Base-by-base conservation (phyloP, 1,140 invertebrate genomes). In the Spodoptera frugiperda region DNA sequence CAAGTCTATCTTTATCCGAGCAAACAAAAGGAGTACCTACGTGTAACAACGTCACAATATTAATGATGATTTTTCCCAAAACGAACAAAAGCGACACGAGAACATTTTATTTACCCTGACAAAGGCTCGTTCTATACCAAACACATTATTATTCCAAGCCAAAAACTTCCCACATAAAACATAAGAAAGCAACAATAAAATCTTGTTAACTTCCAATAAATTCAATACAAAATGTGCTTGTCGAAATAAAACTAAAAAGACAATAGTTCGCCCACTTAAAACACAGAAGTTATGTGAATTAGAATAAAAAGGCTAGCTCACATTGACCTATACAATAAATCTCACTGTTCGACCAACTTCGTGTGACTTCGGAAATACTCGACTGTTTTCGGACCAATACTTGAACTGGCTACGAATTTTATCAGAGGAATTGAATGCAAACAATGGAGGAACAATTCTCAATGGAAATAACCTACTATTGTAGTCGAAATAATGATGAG, bases 251-350 rank as follows among this genome's bases (percentile, higher is more conserved):
- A 54, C 21, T 30, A 54, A 70, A 53, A 59, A 59, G 54, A 74
- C 71, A 59, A 74, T 61, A 48, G 46, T 30, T 15, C 61, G 30
- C 44, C 55, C 71, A 63, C 71, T 49, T 39, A 57, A 46, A 74
- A 49, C 57, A 61, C 46, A 61, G 49, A 49, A 59, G 19, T 21
- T 74, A 61, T 72, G 68, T 72, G 68, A 72, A 55, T 72, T 72
- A 55, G 68, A 72, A 72, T 72, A 46, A 72, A 72, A 39, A 57
- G 33, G 39, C 44, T 25, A 49, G 33, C 59, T 44, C 33, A 57
- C 68, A 46, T 44, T 72, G 51, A 57, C 68, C 53, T 49, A 6
- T 46, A 46, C 68, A 21, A 72, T 72, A 72, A 72, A 72, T 72
- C 68, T 57, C 33, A 1, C 44, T 19, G 33, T 46, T 63, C 59